Percentiles rank a stretch among this genome's conserved stretches.
phyloP scores from a whole-genome alignment of 2,113 vertebrate species.

The Pachypanchax playfairii region DNA sequence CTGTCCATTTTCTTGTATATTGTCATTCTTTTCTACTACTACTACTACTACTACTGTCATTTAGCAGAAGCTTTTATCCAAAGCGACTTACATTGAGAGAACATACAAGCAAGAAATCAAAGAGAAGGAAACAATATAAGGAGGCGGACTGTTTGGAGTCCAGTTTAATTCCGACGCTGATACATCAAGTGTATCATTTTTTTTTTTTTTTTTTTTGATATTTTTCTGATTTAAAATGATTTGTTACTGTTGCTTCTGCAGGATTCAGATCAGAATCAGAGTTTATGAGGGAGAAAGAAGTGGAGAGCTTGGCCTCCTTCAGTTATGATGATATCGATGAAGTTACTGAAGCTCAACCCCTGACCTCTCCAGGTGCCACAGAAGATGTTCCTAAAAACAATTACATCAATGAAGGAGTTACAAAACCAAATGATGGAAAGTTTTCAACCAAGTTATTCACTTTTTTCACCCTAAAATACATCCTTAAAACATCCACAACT shows the following conservation, averaged over 20 bases:
- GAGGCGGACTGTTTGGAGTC: too few relatives aligned
- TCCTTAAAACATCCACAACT: not conserved
- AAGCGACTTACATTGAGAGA: too few relatives aligned
- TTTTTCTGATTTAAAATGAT: not conserved
- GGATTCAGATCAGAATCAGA: slow-evolving; percentile 9
- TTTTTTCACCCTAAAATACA: not conserved
- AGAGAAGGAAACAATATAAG: too few relatives aligned
- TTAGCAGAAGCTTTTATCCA: too few relatives aligned
- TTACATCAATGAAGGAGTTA: not conserved
- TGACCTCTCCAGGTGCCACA: not conserved
- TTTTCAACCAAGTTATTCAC: not conserved
- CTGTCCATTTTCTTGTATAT: not conserved
- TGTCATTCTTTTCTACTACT: too few relatives aligned
- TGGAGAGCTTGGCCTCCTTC: slow-evolving; percentile 26
- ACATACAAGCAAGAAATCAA: too few relatives aligned
- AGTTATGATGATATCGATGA: slow-evolving; percentile 69
- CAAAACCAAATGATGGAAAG: slow-evolving; percentile 6
- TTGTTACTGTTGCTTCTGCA: slow-evolving; percentile 6
- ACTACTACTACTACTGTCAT: too few relatives aligned
- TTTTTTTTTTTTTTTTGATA: too few relatives aligned
- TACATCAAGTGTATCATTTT: too few relatives aligned
- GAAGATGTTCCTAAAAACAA: not conserved
- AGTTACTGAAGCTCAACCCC: not conserved
- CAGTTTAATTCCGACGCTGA: too few relatives aligned
- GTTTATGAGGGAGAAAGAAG: not conserved